These are phyloP conservation scores for Hemicentrotus pulcherrimus DNA, from an alignment of 35 echinoderm and acorn worm species.

Conservation along the genomic window DNA sequence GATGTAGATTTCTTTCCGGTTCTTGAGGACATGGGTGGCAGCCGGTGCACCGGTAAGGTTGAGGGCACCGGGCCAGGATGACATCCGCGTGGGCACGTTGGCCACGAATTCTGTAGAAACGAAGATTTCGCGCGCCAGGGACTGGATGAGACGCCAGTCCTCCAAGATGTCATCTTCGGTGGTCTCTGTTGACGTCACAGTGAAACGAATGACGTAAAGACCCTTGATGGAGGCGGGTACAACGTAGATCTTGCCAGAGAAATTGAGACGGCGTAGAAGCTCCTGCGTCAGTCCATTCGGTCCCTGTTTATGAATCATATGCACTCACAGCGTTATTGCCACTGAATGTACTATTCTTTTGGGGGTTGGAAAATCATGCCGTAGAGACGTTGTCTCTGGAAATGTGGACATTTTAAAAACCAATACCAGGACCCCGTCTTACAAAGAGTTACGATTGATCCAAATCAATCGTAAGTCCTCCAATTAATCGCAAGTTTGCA, in stretches of 20 bases:
- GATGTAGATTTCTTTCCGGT: background rate
- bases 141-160: slow-evolving; percentile 88
- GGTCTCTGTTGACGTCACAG: slow-evolving; percentile 86
- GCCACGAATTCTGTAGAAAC: slow-evolving; percentile 52
- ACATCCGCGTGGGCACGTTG: slow-evolving; percentile 59
- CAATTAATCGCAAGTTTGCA: no score
- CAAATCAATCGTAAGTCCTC: no score
- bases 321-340: no score
- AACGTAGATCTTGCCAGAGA: slow-evolving; percentile 82
- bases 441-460: no score
- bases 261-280: slow-evolving; percentile 79
- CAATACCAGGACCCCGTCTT: no score
- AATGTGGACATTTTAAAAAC: no score
- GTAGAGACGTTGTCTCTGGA: no score
- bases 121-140: slow-evolving; percentile 55
- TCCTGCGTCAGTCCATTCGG: slow-evolving; percentile 78
- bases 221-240: slow-evolving; percentile 91
- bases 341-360: no score
- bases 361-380: no score
- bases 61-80: slow-evolving; percentile 78
- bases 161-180: slow-evolving; percentile 80
- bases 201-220: slow-evolving; percentile 90
- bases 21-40: slow-evolving; percentile 53
- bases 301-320: slow-evolving; percentile 56
- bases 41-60: slow-evolving; percentile 38